Base-by-base conservation (phyloP, 2,888 invertebrate species). In the Chalcosyrphus nemorum region DNA sequence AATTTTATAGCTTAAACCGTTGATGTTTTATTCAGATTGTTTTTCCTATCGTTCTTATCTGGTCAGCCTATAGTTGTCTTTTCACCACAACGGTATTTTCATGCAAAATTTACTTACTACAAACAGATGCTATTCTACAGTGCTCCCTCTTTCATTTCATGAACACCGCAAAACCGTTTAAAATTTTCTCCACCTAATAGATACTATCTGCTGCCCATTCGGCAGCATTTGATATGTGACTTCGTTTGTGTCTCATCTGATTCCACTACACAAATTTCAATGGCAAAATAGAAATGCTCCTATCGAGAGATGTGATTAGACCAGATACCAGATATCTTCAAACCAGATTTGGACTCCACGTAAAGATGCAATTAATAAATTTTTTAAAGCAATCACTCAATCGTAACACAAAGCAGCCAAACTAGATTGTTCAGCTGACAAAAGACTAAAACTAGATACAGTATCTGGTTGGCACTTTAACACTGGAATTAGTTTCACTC, bases 371-470 rank as follows among this genome's bases (percentile, higher is more conserved):
- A 81, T 76, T 38, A 76, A 77, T 56, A 38, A 54, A 56, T 11
- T 47, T 80, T 35, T 61, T 19, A 59, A 29, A 29, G 19, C 71
- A 50, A 59, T 61, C 45, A 45, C 52, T 81, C 61, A 32, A 41
- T 76, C 68, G 38, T 47, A 80, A 75, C 66, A 75, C 66, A 61
- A 45, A 17, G 24, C 35, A 52, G 27, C 54, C 41, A 68, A 76
- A 76, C 76, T 61, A 19, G 75, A 43, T 68, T 35, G 41, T 45
- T 56, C 41, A 21, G 11, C 13, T 52, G 54, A 66, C 35, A 43
- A 61, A 19, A 32, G n/a, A 19, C 21, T n/a, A 13, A 45, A 35
- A 59, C 38, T 29, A 11, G 21, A 38, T 19, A 35, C 13, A 56
- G 6, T 21, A 21, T 17, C 47, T 50, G 2, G 35, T 43, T 27